These are phyloP conservation scores for Cliona cf. orientalis DNA, from an alignment of 37 sponge, comb jelly and placozoan genomes.

Conservation along the genomic window DNA sequence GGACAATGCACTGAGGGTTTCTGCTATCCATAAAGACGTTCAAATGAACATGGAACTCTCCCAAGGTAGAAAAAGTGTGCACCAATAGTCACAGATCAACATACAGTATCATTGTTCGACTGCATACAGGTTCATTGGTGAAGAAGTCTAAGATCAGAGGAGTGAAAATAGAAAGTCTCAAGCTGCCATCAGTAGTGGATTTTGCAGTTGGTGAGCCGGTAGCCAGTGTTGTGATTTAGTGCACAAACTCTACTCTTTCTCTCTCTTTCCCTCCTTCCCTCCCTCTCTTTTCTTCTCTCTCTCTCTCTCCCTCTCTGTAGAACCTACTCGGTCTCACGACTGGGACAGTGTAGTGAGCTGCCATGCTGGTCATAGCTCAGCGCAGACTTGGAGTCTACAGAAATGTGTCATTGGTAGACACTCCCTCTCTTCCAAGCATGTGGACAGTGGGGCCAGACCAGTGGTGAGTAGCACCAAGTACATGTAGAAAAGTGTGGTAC, in stretches of 20 bases:
- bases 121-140: slow-evolving; percentile 64
- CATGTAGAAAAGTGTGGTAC: no score
- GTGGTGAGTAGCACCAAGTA: no score
- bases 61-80: slow-evolving; percentile 55
- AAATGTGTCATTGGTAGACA: slow-evolving; percentile 81
- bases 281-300: not conserved
- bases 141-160: slow-evolving; percentile 61
- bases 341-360: slow-evolving; percentile 93
- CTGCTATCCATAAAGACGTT: slow-evolving; percentile 67
- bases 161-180: slow-evolving; percentile 75
- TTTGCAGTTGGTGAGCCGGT: slow-evolving; percentile 72
- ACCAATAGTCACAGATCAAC: not conserved
- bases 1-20: slow-evolving; percentile 78
- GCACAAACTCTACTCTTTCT: no score
- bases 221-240: not conserved
- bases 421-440: slow-evolving; percentile 44
- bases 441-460: slow-evolving; percentile 56
- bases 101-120: not conserved
- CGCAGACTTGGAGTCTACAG: slow-evolving; percentile 84
- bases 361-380: slow-evolving; percentile 66
- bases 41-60: slow-evolving; percentile 71
- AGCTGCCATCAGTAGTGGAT: slow-evolving; percentile 77
- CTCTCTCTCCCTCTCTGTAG: slow-evolving; percentile 30
- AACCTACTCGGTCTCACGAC: slow-evolving; percentile 67
- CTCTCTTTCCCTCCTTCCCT: no score